Evolutionary conservation across 2,797 vertebrate genomes (phyloP), one percentile per base, ranked within the genome.

Genomic region (Sebastes matsubarae): DNA sequence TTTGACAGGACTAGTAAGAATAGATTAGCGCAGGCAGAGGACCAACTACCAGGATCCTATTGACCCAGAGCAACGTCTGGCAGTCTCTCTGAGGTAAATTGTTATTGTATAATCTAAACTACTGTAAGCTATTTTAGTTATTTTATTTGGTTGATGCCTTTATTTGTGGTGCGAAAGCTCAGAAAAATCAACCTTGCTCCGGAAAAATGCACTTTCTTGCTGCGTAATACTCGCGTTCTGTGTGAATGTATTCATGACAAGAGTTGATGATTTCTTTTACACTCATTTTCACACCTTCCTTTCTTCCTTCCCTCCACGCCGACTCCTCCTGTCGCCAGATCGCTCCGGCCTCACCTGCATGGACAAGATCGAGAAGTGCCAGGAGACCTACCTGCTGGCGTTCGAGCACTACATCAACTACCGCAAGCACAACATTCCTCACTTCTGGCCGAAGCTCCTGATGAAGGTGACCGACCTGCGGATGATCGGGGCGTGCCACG

Each of bases 391-490:
- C 94, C 96, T 99, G 95, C 96, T 99, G 96, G 98, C 97, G 55
- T 98, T 98, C 9, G 97, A 99, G 95, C 98, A 98, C 96, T 99
- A 98, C 95, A 98, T 99, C 95, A 98, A 99, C 95, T 97, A 98
- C 94, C 97, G 97, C 95, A 98, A 99, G 97, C 97, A 99, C 97
- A 97, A 97, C 97, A 97, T 99, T 97, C 97, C 97, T 91, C 97
- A 98, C 96, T 99, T 98, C 97, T 98, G 97, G 98, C 97, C 98
- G 91, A 99, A 99, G 96, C 97, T 99, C 93, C 96, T 99, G 94
- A 99, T 99, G 97, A 99, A 99, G 95, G 97, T 98, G 95, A 99
- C 98, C 8, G 98, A 99, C 92, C 96, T 99, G 94, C 95, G 98
- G 83, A 98, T 98, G 97, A 99, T 99, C 1, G 98, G 98, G 80